A percentile compares a stretch with the other conserved stretches of the same genome.
Conservation (phyloP, 1,140 invertebrate species). For the Thrips palmi region DNA sequence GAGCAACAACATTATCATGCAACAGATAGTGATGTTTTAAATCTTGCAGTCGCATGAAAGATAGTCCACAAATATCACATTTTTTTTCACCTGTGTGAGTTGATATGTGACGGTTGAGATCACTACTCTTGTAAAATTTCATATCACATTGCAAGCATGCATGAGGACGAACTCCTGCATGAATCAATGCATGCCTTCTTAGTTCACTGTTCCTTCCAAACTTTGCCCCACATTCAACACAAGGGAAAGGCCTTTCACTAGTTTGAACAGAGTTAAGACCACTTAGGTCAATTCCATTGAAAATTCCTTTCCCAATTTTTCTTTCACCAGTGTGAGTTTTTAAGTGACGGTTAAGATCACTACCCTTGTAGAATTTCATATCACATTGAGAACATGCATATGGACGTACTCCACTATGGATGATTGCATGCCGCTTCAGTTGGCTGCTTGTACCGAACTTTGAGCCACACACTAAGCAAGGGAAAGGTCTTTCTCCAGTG, state of each 20-base stretch:
- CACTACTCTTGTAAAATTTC: no score
- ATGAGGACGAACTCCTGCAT: no score
- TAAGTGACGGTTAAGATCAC: conserved; percentile 16
- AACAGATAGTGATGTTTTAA: no score
- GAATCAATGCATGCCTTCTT: conserved; percentile 28
- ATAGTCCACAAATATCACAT: no score
- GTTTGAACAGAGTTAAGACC: conserved; percentile 40
- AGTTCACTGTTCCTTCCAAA: conserved; percentile 42
- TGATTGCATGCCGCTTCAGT: conserved; percentile 23
- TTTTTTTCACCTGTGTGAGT: no score
- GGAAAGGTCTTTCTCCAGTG: conserved; percentile 47
- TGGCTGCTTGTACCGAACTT: conserved; percentile 22
- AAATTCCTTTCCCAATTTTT: conserved; percentile 35
- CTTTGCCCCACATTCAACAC: conserved; percentile 33
- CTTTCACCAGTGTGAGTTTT: conserved; percentile 33
- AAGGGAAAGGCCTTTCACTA: conserved; percentile 42
- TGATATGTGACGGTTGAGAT: no score
- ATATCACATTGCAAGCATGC: no score
- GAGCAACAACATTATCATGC: no score
- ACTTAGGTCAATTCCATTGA: conserved; percentile 27
- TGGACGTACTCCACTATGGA: conserved; percentile 30
- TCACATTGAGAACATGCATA: conserved; percentile 36
- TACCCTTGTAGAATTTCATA: conserved; percentile 24
- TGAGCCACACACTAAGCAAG: conserved; percentile 22
- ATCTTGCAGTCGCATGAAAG: no score